phyloP scores from a whole-genome alignment of 2,888 invertebrate species.

The Serrognathus titanus region DNA sequence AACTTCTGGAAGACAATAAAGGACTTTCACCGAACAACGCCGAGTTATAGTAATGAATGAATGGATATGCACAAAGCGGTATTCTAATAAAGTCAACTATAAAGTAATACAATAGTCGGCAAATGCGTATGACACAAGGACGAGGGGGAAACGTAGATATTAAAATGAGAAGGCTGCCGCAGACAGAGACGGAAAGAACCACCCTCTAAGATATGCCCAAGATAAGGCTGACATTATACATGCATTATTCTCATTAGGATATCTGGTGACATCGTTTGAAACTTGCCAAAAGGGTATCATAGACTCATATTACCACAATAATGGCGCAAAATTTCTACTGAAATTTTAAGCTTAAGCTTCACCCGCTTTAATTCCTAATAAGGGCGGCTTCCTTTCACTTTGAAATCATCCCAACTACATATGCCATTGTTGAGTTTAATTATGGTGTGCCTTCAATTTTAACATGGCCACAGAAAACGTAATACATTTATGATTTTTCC shows the following conservation, averaged over 20 bases:
- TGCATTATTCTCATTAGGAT: constrained; percentile 30
- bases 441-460: no score
- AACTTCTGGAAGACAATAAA: constrained; percentile 7
- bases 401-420: no score
- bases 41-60: constrained; percentile 6
- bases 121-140: constrained; percentile 25
- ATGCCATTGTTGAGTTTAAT: no score
- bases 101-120: constrained; percentile 24
- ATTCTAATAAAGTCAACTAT: constrained; percentile 22
- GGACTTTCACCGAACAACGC: background rate
- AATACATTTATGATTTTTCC: no score
- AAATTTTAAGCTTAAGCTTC: constrained; percentile 18
- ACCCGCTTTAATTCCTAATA: constrained; percentile 10
- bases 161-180: constrained; percentile 17
- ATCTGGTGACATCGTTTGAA: constrained; percentile 26
- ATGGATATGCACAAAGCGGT: constrained; percentile 16
- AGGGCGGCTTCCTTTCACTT: background rate
- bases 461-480: no score
- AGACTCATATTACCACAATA: constrained; percentile 11
- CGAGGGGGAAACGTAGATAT: constrained; percentile 9
- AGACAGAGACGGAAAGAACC: constrained; percentile 9
- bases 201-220: constrained; percentile 19
- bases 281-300: constrained; percentile 17
- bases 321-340: constrained; percentile 12
- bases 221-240: constrained; percentile 27